Evolutionary conservation across 2,888 invertebrate genomes (phyloP), one percentile per base, ranked within the genome.

Genomic region (Eledona agricola): DNA sequence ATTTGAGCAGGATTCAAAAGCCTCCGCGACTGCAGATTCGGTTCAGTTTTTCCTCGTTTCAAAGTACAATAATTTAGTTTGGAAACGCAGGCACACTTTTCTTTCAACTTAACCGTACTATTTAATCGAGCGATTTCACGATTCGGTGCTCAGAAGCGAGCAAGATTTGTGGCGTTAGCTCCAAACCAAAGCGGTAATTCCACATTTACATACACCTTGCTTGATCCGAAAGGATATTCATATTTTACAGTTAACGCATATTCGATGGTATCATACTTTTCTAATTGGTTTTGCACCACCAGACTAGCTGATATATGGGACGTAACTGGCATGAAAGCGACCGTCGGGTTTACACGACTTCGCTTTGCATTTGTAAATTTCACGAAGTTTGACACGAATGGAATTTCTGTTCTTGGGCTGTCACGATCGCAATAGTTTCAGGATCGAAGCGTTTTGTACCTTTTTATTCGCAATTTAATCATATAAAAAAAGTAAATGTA

Each of bases 41-140:
- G n/a, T n/a, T n/a, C n/a, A n/a, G n/a, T n/a, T n/a, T n/a, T n/a
- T n/a, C n/a, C n/a, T n/a, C n/a, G n/a, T n/a, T n/a, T n/a, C n/a
- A n/a, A n/a, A n/a, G n/a, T n/a, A n/a, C n/a, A n/a, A n/a, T n/a
- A n/a, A n/a, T n/a, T n/a, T n/a, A n/a, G n/a, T n/a, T n/a, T n/a
- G n/a, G n/a, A n/a, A n/a, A n/a, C n/a, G n/a, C n/a, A n/a, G n/a
- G n/a, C n/a, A n/a, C n/a, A n/a, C n/a, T 51, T 35, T 32, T 45
- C 37, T 43, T 37, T 43, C 43, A 37, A 46, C 45, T 43, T 47
- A 43, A 43, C 47, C 12, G 25, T 37, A 45, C 55, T 55, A 60
- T 64, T 66, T 66, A 66, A 66, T 65, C 62, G 63, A 42, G 55
- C 58, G 65, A 66, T 66, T 66, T 65, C 59, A 63, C 65, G 64